Conservation (phyloP, 1,140 invertebrate species). For the Drosophila repleta region DNA sequence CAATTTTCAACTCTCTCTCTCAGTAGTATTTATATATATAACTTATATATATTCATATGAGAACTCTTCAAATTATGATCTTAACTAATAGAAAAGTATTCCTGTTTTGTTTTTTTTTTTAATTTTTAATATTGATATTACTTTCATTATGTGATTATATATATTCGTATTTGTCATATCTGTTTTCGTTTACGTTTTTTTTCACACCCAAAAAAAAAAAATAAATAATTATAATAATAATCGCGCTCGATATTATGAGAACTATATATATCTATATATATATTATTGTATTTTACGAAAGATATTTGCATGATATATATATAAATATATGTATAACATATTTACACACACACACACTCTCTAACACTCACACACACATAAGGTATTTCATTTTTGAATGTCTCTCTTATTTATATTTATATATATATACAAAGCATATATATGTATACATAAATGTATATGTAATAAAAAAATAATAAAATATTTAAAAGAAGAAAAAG, state of each 20-base stretch:
- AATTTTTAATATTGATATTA: slow-evolving; percentile 1
- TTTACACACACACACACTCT: slow-evolving; percentile 15
- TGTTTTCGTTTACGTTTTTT: background rate
- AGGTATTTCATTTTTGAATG: slow-evolving; percentile 61
- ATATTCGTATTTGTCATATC: background rate
- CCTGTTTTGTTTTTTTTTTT: background rate
- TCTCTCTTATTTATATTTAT: slow-evolving; percentile 63
- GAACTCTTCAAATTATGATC: too few relatives aligned
- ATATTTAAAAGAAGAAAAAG: slow-evolving; percentile 16
- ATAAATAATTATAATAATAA: slow-evolving; percentile 8
- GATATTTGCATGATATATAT: slow-evolving; percentile 41
- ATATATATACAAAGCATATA: slow-evolving; percentile 48
- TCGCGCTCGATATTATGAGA: slow-evolving; percentile 28
- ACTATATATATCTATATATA: slow-evolving; percentile 6
- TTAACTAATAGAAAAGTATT: slow-evolving; percentile 3
- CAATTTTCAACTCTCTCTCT: background rate
- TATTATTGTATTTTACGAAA: slow-evolving; percentile 5
- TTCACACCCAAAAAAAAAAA: too few relatives aligned
- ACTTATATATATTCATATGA: background rate
- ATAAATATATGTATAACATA: slow-evolving; percentile 35
- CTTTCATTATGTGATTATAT: background rate
- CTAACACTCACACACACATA: slow-evolving; percentile 1
- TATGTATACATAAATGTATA: slow-evolving; percentile 26
- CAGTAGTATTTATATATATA: slow-evolving; percentile 30
- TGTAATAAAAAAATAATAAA: slow-evolving; percentile 20